Base-by-base conservation (phyloP, 2,888 invertebrate species). In the Ormyrus labotus region DNA sequence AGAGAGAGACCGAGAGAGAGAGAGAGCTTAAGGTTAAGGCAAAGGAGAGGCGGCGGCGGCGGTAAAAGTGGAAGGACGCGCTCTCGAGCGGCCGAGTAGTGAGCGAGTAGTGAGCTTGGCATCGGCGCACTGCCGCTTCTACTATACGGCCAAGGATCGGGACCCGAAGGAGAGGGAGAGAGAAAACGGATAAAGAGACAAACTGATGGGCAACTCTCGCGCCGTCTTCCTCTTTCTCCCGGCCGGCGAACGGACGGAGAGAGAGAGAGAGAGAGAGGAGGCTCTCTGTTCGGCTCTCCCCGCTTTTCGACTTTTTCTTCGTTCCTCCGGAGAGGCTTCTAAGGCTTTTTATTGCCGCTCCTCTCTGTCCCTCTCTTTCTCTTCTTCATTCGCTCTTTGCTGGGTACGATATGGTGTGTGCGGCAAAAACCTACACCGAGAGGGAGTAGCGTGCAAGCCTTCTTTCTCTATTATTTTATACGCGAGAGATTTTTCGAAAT, bases 171-270 rank as follows among this genome's bases (percentile, higher is more conserved):
- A 64, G 73, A 73, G 73, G 64, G 48, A 77, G 78, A 78, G 57
- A 75, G 75, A 79, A 63, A 73, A 74, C 64, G 79, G 69, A 69
- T 73, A 79, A 69, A 79, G 79, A 79, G 73, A 74, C 78, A 78
- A 79, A 79, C 80, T 67, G 79, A 78, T 70, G 74, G 78, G 65
- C 65, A 48, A 47, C 70, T 51, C 58, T 50, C 65, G n/a, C 58
- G 9, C 11, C 9, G 47, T 51, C 61, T 50, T 55, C 6, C 47
- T 45, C 68, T 10, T 47, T 67, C 67, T 55, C 76, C 2, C 34
- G 34, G 34, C 34, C 34, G 34, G 34, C 34, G 34, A 34, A 34
- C 34, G 34, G 34, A 34, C 34, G 34, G 34, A 4, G 34, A 34
- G 19, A 34, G 34, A 34, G 19, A 34, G 34, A 34, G 34, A 2